phyloP scores from a whole-genome alignment of 1,140 invertebrate genomes.

The Coenobita brevimanus region DNA sequence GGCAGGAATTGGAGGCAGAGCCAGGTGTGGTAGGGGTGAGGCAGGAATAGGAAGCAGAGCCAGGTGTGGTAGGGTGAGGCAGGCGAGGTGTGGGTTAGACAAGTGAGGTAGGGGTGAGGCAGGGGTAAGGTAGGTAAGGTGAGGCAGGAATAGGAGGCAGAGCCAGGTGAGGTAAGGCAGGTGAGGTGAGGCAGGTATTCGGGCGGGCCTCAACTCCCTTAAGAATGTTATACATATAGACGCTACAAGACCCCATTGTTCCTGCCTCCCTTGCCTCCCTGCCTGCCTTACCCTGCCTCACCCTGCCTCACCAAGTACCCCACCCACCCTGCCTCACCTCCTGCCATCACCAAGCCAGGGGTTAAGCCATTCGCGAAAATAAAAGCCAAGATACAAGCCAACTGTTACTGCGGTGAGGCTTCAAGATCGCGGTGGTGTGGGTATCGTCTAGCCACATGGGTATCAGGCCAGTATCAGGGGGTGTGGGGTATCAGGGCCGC shows the following conservation, averaged over 20 bases:
- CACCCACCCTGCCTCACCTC: conserved; percentile 40
- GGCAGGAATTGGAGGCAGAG: not conserved
- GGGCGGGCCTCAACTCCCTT: conserved; percentile 20
- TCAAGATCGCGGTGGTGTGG: too few relatives aligned
- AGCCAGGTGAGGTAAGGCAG: not conserved
- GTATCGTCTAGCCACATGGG: not conserved
- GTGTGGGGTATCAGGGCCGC: not conserved
- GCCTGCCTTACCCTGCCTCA: conserved; percentile 13
- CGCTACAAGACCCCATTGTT: conserved; percentile 48
- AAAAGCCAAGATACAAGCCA: conserved; percentile 49
- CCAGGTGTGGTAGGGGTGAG: not conserved
- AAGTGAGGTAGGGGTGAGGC: not conserved
- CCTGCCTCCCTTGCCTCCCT: too few relatives aligned
- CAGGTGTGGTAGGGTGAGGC: not conserved
- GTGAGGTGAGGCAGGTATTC: conserved; percentile 20
- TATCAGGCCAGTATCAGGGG: not conserved
- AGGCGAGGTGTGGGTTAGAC: not conserved
- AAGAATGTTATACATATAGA: conserved; percentile 59
- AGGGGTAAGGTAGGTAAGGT: not conserved
- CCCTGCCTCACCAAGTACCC: conserved; percentile 25
- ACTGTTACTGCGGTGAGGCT: conserved; percentile 44
- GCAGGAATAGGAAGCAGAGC: not conserved
- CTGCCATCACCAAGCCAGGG: conserved; percentile 14
- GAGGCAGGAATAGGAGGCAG: not conserved
- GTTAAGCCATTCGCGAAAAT: conserved; percentile 60